A percentile compares a stretch with the other conserved stretches of the same genome.
Conservation (phyloP, 2,888 invertebrate genomes). For the Parasteatoda lunata region DNA sequence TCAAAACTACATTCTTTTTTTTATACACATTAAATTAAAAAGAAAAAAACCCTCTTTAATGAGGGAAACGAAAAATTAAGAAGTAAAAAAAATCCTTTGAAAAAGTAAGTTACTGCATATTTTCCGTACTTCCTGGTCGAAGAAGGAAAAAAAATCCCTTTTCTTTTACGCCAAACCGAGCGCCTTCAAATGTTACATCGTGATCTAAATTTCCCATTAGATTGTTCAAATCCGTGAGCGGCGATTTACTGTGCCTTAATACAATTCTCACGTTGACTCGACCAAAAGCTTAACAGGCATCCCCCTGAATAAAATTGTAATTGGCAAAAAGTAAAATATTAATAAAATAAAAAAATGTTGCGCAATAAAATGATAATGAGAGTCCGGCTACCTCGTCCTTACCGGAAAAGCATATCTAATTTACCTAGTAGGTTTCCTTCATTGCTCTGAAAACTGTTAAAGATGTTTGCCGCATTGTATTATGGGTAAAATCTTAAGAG, state of each 20-base stretch:
- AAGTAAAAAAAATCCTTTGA: background rate
- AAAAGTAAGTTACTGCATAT: constrained; percentile 3
- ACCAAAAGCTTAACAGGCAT: constrained; percentile 26
- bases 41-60: background rate
- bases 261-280: constrained; percentile 41
- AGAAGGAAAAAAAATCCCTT: background rate
- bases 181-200: constrained; percentile 26
- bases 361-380: constrained; percentile 4
- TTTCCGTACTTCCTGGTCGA: background rate
- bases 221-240: constrained; percentile 42
- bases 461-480: background rate
- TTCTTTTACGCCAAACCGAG: constrained; percentile 16
- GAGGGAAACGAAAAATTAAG: background rate
- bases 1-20: too few species aligned
- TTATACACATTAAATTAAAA: background rate
- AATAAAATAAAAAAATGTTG: constrained; percentile 15
- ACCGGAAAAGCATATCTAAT: background rate
- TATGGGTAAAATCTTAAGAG: background rate
- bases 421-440: background rate
- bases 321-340: constrained; percentile 33
- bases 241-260: constrained; percentile 59
- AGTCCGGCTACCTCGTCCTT: background rate
- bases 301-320: constrained; percentile 27
- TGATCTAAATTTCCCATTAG: constrained; percentile 42
- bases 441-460: background rate